phyloP scores from a whole-genome alignment of 2,888 invertebrate genomes.

The Pristionchus arcanus region DNA sequence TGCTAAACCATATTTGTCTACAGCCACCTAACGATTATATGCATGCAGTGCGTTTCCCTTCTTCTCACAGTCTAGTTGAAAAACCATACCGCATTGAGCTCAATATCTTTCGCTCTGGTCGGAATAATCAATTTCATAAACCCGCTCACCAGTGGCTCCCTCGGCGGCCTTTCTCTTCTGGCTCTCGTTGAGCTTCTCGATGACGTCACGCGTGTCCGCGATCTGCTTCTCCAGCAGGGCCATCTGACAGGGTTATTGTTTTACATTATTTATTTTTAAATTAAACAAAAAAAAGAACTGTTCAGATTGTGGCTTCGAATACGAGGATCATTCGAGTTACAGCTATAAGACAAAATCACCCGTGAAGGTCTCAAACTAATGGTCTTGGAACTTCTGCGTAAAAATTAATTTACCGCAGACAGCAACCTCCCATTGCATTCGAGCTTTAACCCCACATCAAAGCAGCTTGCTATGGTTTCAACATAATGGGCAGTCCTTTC shows the following conservation, averaged over 20 bases:
- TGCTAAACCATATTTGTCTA: too few relatives aligned
- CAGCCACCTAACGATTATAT: too few relatives aligned
- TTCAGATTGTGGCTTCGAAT: not conserved
- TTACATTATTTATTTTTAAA: not conserved
- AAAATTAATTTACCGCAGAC: too few relatives aligned
- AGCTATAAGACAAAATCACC: too few relatives aligned
- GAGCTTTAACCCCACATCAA: not conserved
- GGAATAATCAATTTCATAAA: too few relatives aligned
- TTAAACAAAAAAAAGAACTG: not conserved
- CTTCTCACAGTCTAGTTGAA: too few relatives aligned
- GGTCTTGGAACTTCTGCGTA: too few relatives aligned
- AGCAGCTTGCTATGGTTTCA: not conserved
- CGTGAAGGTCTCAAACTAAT: too few relatives aligned
- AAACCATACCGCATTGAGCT: too few relatives aligned
- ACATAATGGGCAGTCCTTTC: not conserved
- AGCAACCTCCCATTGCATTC: not conserved
- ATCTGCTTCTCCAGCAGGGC: slow-evolving; percentile 92
- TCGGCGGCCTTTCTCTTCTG: slow-evolving; percentile 66
- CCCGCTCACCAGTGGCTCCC: slow-evolving; percentile 61
- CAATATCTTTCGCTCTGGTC: too few relatives aligned
- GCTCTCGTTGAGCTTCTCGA: slow-evolving; percentile 83
- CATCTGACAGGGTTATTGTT: slow-evolving; percentile 59
- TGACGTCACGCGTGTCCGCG: slow-evolving; percentile 95
- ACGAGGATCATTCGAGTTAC: not conserved
- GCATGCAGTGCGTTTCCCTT: too few relatives aligned